These are phyloP conservation scores for Paraplagusia blochii DNA, from an alignment of 2,113 vertebrate species.

Conservation along the genomic window DNA sequence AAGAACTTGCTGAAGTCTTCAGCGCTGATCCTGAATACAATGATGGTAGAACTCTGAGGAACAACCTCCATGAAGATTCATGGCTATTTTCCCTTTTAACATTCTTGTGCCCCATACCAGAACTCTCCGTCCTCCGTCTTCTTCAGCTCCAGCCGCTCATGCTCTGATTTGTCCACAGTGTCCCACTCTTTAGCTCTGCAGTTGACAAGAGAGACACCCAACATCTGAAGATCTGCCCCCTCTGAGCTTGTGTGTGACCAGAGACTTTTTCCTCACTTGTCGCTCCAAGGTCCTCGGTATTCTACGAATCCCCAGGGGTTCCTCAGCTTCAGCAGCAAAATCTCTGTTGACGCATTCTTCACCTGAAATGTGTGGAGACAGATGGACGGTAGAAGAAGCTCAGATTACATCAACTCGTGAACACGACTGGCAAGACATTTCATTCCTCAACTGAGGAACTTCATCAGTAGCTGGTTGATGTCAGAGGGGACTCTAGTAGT, in stretches of 20 bases:
- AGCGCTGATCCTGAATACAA: conserved; percentile 69
- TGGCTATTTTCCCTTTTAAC: background rate
- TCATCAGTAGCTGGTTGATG: too few relatives aligned
- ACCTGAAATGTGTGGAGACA: conserved; percentile 53
- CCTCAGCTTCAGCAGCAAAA: conserved; percentile 71
- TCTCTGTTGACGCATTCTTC: conserved; percentile 46
- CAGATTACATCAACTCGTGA: too few relatives aligned
- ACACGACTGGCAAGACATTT: too few relatives aligned
- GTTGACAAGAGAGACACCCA: conserved; percentile 8
- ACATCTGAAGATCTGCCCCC: background rate
- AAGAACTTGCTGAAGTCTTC: conserved; percentile 73
- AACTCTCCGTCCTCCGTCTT: conserved; percentile 79
- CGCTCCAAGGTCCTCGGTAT: conserved; percentile 79
- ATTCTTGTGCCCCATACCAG: conserved; percentile 63
- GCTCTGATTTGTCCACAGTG: conserved; percentile 61
- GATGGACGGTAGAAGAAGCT: too few relatives aligned
- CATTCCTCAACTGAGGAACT: too few relatives aligned
- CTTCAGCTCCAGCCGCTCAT: conserved; percentile 66
- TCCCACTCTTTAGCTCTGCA: conserved; percentile 74
- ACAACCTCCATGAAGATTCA: too few relatives aligned
- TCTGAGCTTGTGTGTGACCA: background rate
- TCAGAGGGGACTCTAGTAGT: too few relatives aligned
- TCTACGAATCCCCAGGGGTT: conserved; percentile 83
- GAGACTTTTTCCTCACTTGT: conserved; percentile 67
- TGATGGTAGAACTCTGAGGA: background rate